Conservation (phyloP, 53 echinoderm and acorn worm species). For the Antedon mediterranea region DNA sequence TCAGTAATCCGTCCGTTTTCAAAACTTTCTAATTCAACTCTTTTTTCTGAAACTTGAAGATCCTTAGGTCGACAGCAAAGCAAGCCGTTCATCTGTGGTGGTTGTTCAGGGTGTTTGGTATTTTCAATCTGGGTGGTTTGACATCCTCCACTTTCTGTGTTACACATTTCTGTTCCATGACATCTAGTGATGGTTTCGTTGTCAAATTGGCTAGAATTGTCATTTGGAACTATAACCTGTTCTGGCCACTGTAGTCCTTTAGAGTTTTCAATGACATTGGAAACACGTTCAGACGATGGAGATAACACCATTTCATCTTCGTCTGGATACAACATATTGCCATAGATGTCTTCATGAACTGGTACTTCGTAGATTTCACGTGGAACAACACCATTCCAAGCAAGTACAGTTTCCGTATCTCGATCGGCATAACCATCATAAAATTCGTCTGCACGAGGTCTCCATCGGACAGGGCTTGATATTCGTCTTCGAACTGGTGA, state of each 20-base stretch:
- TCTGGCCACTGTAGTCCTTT: constrained; percentile 94
- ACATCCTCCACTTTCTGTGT: constrained; percentile 5
- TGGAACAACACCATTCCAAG: constrained; percentile 96
- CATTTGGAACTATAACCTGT: constrained; percentile 33
- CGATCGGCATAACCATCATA: constrained; percentile 17
- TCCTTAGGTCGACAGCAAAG: constrained; percentile 3
- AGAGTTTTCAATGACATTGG: constrained; percentile 13
- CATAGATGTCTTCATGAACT: not conserved
- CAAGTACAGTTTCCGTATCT: constrained; percentile 72
- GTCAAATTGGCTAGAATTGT: too few species aligned
- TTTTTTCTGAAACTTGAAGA: constrained; percentile 1
- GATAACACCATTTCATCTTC: not conserved
- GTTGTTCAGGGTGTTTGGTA: not conserved
- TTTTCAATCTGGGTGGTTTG: constrained; percentile 3
- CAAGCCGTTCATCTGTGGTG: not conserved
- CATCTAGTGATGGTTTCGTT: constrained; percentile 17
- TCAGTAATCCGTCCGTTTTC: not conserved
- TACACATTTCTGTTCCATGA: constrained; percentile 1
- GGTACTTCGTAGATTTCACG: constrained; percentile 71
- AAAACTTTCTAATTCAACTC: constrained; percentile 22
- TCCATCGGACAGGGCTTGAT: constrained; percentile 73
- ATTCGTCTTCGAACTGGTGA: constrained; percentile 77
- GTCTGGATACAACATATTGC: not conserved
- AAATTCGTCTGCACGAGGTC: constrained; percentile 17
- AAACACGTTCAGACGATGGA: not conserved